Evolutionary conservation across 2,888 invertebrate species (phyloP), one percentile per base, ranked within the genome.

Genomic region (Sycophila texana): DNA sequence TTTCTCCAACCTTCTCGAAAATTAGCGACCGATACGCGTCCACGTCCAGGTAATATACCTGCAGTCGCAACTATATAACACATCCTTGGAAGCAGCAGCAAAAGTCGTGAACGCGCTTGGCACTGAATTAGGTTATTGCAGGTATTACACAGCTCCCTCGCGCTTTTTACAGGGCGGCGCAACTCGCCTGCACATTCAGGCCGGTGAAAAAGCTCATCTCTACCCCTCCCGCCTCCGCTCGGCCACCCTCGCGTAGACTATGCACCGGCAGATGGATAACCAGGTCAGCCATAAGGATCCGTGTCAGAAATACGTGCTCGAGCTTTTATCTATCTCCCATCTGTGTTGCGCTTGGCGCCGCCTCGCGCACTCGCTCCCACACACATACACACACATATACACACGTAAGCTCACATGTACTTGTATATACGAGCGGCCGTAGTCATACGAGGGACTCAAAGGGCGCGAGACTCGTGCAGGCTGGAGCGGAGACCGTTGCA

Each of bases 201-300:
- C 75, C 67, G 67, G 26, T 74, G 72, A 74, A 74, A 74, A 74
- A 74, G 74, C 53, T 22, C 53, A 71, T 57, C 55, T 57, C n/a
- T 16, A n/a, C 18, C 39, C 26, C 49, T 49, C 22, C 12, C 4
- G 26, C 4, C 49, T 16, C 20, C 39, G 39, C 49, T 13, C 10
- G 16, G 22, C 30, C 12, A 49, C 13, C 5, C 18, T 68, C 18
- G 16, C 53, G 61, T 13, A 30, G n/a, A 30, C 16, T 18, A 22
- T 57, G 20, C 47, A 5, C 67, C 58, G 20, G 20, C n/a, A 18
- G 68, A 47, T 58, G 74, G 71, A 71, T 68, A 79, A 79, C 74
- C 75, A 71, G 75, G 75, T 75, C 75, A 79, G 71, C 75, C 75
- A 61, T 71, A 74, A 79, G 79, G 75, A 79, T 79, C 71, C 63